Evolutionary conservation across 2,797 vertebrate genomes (phyloP).

Genomic region (Neomorphus geoffroyi): DNA sequence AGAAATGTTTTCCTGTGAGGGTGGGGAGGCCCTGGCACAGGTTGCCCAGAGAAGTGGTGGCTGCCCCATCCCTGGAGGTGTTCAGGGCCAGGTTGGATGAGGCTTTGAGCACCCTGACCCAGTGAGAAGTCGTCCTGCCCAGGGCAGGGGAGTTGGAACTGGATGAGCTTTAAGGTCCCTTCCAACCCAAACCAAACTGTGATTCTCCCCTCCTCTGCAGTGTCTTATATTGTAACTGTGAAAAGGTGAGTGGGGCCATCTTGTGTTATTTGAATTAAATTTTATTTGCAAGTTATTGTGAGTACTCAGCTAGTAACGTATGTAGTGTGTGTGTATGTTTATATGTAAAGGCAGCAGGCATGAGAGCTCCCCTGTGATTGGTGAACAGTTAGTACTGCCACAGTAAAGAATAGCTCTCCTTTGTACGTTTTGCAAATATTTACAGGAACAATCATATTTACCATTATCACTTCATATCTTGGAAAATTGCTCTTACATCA

Average conservation of each 20-base stretch:
- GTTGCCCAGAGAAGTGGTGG: no score
- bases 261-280: background rate
- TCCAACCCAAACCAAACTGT: background rate
- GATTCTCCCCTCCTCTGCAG: background rate
- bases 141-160: no score
- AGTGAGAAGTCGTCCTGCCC: no score
- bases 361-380: background rate
- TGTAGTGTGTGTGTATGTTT: no score
- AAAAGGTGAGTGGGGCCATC: background rate
- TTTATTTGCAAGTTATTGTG: background rate
- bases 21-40: no score
- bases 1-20: no score
- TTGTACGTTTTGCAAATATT: background rate
- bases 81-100: no score
- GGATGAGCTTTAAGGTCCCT: no score
- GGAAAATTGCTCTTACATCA: background rate
- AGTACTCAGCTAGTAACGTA: background rate
- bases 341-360: background rate
- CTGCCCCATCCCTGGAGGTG: no score
- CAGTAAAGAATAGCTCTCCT: background rate
- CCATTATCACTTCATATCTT: background rate
- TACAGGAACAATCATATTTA: background rate
- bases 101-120: no score
- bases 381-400: background rate
- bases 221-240: background rate